phyloP scores from a whole-genome alignment of 2,797 vertebrate species.

The Diplodus sargus region DNA sequence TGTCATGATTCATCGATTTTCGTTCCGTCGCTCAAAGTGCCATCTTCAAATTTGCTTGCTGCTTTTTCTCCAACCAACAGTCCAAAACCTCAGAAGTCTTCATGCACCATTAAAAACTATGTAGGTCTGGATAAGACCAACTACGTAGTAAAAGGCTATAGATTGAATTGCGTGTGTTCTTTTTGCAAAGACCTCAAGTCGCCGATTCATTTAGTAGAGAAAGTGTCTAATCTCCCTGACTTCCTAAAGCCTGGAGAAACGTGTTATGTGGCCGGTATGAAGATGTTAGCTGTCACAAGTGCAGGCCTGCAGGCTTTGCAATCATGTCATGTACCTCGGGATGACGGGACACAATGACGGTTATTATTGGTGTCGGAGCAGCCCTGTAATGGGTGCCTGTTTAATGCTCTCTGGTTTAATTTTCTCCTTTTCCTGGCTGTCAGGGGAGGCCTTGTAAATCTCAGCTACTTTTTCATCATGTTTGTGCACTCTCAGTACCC shows the following conservation, averaged over 20 bases:
- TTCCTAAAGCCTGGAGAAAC: conserved; percentile 34
- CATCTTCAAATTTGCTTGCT: no score
- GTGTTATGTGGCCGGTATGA: conserved; percentile 62
- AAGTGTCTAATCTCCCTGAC: conserved; percentile 48
- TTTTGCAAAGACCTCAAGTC: conserved; percentile 31
- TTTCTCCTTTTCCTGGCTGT: conserved; percentile 87
- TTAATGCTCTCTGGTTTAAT: conserved; percentile 89
- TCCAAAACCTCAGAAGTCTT: no score
- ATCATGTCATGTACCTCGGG: conserved; percentile 71
- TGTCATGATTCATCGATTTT: no score
- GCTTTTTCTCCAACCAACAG: no score
- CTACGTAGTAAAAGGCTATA: conserved; percentile 15
- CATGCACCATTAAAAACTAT: no score
- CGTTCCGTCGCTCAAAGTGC: no score
- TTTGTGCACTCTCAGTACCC: conserved; percentile 83
- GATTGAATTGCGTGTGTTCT: conserved; percentile 24
- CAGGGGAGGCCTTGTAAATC: conserved; percentile 88
- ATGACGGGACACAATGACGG: conserved; percentile 79
- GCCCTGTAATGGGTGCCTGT: conserved; percentile 83
- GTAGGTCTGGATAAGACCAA: conserved; percentile 6
- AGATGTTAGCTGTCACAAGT: conserved; percentile 72
- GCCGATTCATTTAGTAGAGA: conserved; percentile 30
- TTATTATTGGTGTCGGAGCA: conserved; percentile 83
- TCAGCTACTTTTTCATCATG: conserved; percentile 89
- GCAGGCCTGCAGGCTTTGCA: conserved; percentile 73